Conservation (phyloP, 2,888 invertebrate species). For the Caenorhabditis wallacei region DNA sequence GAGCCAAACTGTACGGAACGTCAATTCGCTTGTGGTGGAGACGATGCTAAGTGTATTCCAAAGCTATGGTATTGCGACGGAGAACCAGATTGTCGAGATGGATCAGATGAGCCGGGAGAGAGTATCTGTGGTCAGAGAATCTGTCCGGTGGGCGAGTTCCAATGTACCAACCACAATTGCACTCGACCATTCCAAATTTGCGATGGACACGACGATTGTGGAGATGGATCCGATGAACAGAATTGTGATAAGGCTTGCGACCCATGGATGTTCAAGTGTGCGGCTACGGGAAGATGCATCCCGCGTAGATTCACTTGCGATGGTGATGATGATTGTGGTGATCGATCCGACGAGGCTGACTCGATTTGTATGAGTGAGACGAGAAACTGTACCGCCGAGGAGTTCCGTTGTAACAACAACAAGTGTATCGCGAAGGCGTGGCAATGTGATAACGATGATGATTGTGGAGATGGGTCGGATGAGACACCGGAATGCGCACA, state of each 20-base stretch:
- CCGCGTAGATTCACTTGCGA: conserved; percentile 85
- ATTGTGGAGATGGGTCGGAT: conserved; percentile 96
- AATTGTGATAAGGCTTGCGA: conserved; percentile 83
- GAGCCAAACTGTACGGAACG: conserved; percentile 91
- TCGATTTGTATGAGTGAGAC: conserved; percentile 86
- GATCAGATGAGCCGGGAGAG: conserved; percentile 90
- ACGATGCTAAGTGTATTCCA: conserved; percentile 88
- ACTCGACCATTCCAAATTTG: conserved; percentile 90
- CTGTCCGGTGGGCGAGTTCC: conserved; percentile 90
- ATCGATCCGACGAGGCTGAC: conserved; percentile 92
- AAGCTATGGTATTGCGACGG: conserved; percentile 87
- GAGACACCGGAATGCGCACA: conserved; percentile 96
- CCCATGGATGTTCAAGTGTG: conserved; percentile 83
- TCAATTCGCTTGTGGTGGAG: conserved; percentile 89
- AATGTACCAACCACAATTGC: conserved; percentile 94
- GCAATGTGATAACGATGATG: conserved; percentile 89
- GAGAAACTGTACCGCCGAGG: conserved; percentile 92
- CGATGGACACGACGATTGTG: conserved; percentile 81
- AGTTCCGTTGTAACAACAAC: conserved; percentile 94
- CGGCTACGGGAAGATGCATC: conserved; percentile 87
- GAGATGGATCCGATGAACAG: conserved; percentile 81
- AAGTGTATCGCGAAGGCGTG: conserved; percentile 91
- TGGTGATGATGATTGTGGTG: conserved; percentile 93
- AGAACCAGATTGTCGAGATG: conserved; percentile 93
- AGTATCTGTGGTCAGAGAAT: conserved; percentile 80